Conservation (phyloP, 2,888 invertebrate species). For the Ornithoptera alexandrae region DNA sequence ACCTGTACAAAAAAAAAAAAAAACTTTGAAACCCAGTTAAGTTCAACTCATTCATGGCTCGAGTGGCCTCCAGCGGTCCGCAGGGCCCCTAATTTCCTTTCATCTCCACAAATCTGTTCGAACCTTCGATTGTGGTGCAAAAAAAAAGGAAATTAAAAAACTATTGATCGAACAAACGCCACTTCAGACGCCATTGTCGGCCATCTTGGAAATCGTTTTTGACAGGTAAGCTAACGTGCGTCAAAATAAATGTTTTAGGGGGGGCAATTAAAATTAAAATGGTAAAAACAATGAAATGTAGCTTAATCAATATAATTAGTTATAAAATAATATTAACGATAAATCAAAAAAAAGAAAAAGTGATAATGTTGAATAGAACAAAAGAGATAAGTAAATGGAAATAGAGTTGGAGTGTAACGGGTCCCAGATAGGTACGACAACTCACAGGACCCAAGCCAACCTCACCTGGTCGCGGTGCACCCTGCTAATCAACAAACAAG, state of each 20-base stretch:
- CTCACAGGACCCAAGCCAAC: too few relatives aligned
- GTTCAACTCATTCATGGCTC: constrained; percentile 66
- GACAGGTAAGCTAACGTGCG: constrained; percentile 43
- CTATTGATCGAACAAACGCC: constrained; percentile 74
- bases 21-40: constrained; percentile 68
- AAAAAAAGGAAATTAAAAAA: constrained; percentile 64
- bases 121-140: constrained; percentile 69
- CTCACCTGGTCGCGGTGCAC: too few relatives aligned
- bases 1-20: constrained; percentile 60
- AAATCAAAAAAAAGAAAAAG: too few relatives aligned
- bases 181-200: constrained; percentile 73
- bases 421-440: too few relatives aligned
- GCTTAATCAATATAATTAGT: not conserved
- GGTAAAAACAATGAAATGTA: not conserved
- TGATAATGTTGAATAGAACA: too few relatives aligned
- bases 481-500: too few relatives aligned
- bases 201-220: constrained; percentile 73
- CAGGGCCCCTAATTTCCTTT: constrained; percentile 70
- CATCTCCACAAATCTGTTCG: constrained; percentile 60
- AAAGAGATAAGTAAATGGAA: too few relatives aligned
- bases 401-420: too few relatives aligned
- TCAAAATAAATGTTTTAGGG: constrained; percentile 28
- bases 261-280: constrained; percentile 20
- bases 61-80: constrained; percentile 63
- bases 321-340: not conserved